phyloP scores from a whole-genome alignment of 2,113 vertebrate genomes.

The Marmota monax region DNA sequence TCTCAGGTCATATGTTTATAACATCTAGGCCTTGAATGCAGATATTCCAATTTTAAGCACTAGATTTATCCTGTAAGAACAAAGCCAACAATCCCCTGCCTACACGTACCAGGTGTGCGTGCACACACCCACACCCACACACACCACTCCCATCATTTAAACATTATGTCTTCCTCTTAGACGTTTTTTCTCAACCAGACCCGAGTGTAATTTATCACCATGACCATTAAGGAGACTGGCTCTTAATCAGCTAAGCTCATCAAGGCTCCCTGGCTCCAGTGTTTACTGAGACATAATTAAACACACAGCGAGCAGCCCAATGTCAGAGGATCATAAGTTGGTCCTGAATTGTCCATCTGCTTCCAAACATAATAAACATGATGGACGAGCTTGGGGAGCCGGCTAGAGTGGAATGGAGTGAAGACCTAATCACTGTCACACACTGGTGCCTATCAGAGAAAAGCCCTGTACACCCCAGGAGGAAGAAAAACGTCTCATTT shows the following conservation, averaged over 20 bases:
- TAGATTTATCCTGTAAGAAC: slow-evolving; percentile 27
- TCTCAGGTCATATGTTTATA: not conserved
- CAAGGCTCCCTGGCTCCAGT: not conserved
- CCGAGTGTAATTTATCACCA: not conserved
- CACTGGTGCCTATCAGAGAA: not conserved
- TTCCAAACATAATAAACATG: slow-evolving; percentile 42
- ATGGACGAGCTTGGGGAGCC: slow-evolving; percentile 11
- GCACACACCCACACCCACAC: fast-evolving
- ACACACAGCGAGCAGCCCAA: not conserved
- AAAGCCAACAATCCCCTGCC: not conserved
- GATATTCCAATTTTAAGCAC: not conserved
- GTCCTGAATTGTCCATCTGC: slow-evolving; percentile 61
- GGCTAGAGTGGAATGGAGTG: not conserved
- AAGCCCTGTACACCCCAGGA: not conserved
- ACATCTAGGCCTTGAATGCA: not conserved
- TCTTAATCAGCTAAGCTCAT: not conserved
- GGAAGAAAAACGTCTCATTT: not conserved
- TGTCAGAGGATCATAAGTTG: not conserved
- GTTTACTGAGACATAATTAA: slow-evolving; percentile 66
- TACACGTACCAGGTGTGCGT: not conserved
- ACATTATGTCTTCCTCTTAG: not conserved
- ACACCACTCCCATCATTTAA: not conserved
- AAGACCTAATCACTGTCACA: not conserved
- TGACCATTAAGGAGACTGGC: not conserved
- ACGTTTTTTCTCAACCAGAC: not conserved